Evolutionary conservation across 2,113 vertebrate species (phyloP).

Genomic region (Melanostigma gelatinosum): DNA sequence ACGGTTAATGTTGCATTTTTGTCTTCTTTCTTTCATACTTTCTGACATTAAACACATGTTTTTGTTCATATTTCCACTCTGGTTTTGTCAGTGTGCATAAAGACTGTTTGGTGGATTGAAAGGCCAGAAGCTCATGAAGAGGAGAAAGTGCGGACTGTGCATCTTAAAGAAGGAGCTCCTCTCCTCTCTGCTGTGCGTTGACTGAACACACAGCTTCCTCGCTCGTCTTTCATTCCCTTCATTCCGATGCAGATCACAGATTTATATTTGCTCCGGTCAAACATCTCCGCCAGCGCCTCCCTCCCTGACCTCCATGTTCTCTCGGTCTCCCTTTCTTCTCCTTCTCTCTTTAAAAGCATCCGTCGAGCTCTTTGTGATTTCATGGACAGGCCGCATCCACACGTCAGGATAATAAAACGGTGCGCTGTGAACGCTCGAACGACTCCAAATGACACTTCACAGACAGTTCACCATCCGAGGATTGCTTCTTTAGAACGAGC

Average conservation of each 20-base stretch:
- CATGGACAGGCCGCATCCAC: no score
- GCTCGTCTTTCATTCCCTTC: slow-evolving; percentile 26
- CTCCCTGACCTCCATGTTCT: slow-evolving; percentile 6
- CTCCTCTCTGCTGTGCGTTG: not conserved
- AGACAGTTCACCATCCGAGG: not conserved
- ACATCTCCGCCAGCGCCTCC: not conserved
- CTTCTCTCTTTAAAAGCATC: not conserved
- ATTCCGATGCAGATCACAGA: slow-evolving; percentile 53
- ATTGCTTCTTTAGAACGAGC: no score
- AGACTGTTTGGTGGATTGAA: no score
- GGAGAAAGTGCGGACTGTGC: no score
- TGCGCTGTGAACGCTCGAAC: no score
- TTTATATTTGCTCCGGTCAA: slow-evolving; percentile 35
- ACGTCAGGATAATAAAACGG: not conserved
- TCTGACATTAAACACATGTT: no score
- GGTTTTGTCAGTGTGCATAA: no score
- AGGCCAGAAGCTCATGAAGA: no score
- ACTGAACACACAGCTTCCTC: slow-evolving; percentile 27
- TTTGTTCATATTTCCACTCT: no score
- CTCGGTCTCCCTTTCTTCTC: not conserved
- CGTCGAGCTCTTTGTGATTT: not conserved
- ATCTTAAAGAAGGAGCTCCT: no score
- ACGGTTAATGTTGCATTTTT: no score
- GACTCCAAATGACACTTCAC: not conserved
- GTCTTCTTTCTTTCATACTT: no score